phyloP scores from a whole-genome alignment of 2,113 vertebrate species.

The Nettapus auritus region DNA sequence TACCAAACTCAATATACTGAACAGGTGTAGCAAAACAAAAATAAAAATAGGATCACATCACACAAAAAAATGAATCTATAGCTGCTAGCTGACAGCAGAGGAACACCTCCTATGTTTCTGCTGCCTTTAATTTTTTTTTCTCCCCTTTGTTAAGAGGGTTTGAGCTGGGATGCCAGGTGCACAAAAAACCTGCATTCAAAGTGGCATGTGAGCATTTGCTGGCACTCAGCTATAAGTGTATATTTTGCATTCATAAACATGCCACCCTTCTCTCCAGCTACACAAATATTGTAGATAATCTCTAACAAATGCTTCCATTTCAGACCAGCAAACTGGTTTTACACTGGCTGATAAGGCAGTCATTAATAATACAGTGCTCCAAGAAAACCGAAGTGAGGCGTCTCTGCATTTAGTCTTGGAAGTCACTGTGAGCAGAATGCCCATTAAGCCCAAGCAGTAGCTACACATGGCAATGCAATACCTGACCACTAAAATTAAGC shows the following conservation, averaged over 20 bases:
- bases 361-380: neutral
- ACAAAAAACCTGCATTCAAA: constrained; percentile 54
- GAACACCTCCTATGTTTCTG: constrained; percentile 33
- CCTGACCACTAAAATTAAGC: neutral
- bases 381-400: neutral
- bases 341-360: neutral
- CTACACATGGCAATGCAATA: neutral
- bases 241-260: constrained; percentile 59
- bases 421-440: neutral
- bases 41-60: neutral
- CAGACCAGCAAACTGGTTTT: constrained; percentile 27
- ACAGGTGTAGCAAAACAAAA: neutral
- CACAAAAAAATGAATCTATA: constrained; percentile 6
- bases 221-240: constrained; percentile 23
- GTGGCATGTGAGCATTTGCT: constrained; percentile 33
- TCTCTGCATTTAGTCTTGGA: neutral
- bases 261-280: constrained; percentile 25
- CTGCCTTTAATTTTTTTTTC: constrained; percentile 25
- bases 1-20: neutral
- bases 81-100: constrained; percentile 17
- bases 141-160: constrained; percentile 39
- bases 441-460: neutral
- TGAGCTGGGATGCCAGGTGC: constrained; percentile 41
- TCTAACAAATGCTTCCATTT: constrained; percentile 29
- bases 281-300: constrained; percentile 48